Conservation (phyloP, 2,113 vertebrate species). For the Thunnus maccoyii region DNA sequence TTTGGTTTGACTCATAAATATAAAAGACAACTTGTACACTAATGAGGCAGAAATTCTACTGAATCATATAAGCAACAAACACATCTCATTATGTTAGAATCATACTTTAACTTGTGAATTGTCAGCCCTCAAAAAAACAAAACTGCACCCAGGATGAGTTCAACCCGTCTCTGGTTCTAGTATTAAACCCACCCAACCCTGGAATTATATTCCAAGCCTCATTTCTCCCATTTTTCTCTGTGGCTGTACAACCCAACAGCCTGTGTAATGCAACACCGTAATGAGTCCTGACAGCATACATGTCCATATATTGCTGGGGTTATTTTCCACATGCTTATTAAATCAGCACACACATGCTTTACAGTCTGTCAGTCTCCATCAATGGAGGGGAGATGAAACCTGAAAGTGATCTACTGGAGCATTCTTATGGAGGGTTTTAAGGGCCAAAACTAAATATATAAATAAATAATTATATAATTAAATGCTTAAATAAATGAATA, state of each 20-base stretch:
- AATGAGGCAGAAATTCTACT: not conserved
- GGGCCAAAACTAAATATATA: no score
- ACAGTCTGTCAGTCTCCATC: not conserved
- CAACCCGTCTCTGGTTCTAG: no score
- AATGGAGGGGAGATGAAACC: not conserved
- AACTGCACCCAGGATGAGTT: no score
- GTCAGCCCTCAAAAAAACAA: no score
- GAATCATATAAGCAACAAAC: not conserved
- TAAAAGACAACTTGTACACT: not conserved
- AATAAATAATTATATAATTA: no score
- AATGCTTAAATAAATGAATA: no score
- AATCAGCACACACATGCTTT: not conserved
- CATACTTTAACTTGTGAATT: no score
- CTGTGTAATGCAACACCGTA: not conserved
- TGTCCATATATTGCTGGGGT: not conserved
- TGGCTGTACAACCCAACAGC: not conserved
- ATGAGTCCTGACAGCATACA: constrained; percentile 4
- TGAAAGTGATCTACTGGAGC: not conserved
- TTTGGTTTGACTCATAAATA: not conserved
- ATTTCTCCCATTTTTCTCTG: not conserved
- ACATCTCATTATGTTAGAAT: not conserved
- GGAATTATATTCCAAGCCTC: constrained; percentile 7
- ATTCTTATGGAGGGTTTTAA: not conserved
- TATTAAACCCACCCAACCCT: not conserved
- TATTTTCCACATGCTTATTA: not conserved